Percentiles rank a stretch among this genome's conserved stretches.
These are phyloP conservation scores for Cotesia chilonis DNA, from an alignment of 1,140 invertebrate species.

Conservation along the genomic window DNA sequence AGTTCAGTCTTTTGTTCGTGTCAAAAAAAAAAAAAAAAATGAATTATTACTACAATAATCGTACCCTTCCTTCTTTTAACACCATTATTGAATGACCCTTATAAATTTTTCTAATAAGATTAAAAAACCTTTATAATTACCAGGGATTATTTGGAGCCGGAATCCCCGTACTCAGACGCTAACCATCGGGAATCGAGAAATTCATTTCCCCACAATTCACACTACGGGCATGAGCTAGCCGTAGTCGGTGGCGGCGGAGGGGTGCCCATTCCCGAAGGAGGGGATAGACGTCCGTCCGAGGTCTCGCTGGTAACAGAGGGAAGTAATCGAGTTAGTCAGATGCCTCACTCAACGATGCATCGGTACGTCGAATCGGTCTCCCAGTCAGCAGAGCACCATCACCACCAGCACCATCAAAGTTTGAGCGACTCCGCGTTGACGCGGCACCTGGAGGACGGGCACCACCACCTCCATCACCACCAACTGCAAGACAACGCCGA, in stretches of 20 bases:
- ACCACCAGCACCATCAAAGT: slow-evolving; percentile 47
- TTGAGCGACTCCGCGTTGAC: slow-evolving; percentile 14
- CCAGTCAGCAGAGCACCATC: slow-evolving; percentile 50
- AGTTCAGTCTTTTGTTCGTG: too few species aligned
- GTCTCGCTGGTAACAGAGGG: slow-evolving; percentile 49
- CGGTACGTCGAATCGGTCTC: slow-evolving; percentile 59
- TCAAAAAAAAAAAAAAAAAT: too few species aligned
- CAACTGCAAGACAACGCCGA: slow-evolving; percentile 35
- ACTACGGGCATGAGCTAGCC: slow-evolving; percentile 33
- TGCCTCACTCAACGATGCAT: slow-evolving; percentile 62
- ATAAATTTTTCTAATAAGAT: too few species aligned
- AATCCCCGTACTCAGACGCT: slow-evolving; percentile 38
- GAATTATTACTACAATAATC: too few species aligned
- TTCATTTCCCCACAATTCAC: slow-evolving; percentile 20
- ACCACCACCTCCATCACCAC: neutral
- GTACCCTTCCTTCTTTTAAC: too few species aligned
- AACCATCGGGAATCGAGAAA: slow-evolving; percentile 44
- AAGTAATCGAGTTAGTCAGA: slow-evolving; percentile 54
- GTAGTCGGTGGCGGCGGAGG: slow-evolving; percentile 33
- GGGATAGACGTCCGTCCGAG: slow-evolving; percentile 55
- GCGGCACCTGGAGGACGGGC: slow-evolving; percentile 1
- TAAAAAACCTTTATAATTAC: neutral
- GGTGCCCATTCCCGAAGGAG: slow-evolving; percentile 53
- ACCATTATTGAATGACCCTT: too few species aligned
- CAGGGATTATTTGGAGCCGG: slow-evolving; percentile 42